phyloP scores from a whole-genome alignment of 2,113 vertebrate species.

The Mustela nigripes region DNA sequence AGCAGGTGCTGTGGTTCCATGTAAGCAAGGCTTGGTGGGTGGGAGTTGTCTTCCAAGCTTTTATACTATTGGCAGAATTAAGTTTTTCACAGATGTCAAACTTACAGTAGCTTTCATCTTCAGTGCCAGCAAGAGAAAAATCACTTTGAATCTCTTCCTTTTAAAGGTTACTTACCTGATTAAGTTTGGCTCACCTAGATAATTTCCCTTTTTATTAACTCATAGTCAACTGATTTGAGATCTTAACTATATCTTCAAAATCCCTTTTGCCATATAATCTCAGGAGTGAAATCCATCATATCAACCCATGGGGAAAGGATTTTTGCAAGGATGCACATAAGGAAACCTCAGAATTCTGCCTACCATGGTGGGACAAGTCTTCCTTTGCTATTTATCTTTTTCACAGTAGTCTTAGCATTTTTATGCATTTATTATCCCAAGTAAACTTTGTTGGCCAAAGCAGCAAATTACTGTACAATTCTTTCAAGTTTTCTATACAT shows the following conservation, averaged over 20 bases:
- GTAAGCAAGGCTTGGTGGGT: background rate
- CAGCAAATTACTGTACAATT: background rate
- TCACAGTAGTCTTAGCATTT: constrained; percentile 37
- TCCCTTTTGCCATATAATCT: background rate
- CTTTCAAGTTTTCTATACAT: constrained; percentile 13
- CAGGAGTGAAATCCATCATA: background rate
- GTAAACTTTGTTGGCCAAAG: constrained; percentile 42
- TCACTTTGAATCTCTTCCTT: background rate
- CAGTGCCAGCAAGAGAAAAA: background rate
- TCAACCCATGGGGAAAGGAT: background rate
- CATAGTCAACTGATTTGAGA: background rate
- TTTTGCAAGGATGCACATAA: background rate
- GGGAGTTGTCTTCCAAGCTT: background rate
- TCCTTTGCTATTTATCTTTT: constrained; percentile 34
- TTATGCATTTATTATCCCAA: constrained; percentile 30
- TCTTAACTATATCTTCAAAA: background rate
- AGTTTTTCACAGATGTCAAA: background rate
- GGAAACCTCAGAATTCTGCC: background rate
- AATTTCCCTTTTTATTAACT: background rate
- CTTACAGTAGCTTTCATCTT: background rate
- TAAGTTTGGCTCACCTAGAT: background rate
- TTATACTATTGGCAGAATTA: background rate
- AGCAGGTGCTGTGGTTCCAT: background rate
- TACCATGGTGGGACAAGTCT: background rate
- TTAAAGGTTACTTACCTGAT: background rate